Base-by-base conservation (phyloP, 2,113 vertebrate genomes). In the Elachura formosa region DNA sequence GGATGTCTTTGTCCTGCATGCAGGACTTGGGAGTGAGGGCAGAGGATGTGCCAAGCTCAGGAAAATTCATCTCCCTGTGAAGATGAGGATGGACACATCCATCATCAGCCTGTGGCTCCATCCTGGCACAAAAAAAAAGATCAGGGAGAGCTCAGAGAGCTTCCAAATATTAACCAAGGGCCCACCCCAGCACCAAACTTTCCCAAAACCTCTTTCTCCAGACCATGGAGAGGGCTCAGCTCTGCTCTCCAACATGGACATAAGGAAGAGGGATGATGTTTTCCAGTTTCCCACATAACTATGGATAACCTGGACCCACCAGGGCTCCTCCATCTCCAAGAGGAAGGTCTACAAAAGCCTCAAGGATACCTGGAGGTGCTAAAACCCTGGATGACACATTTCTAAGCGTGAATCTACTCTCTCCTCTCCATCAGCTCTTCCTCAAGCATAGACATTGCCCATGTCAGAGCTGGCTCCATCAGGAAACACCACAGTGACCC, bases 221-320 rank as follows among this genome's bases (percentile, higher is more conserved):
- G 0, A 17, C 19, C 24, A 28, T 0, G 1, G 4, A 5, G 0
- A 89, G 22, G 33, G 26, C 63, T 81, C 69, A 52, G 31, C 59
- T 74, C 81, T 68, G 24, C 58, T 68, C 31, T 52, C 54, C 2
- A 1, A 5, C 14, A 7, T 1, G 2, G 49, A 61, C 0, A 0
- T 16, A 48, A 51, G 43, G 26, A 48, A 48, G 4, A 40, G 13
- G 12, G 72, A 73, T 7, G 54, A 56, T 45, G 58, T 13, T 43
- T 91, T 40, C 41, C 51, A 6, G 2, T 38, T 66, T 45, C 46
- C 13, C 63, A 48, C 4, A 4, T 23, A 48, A 49, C 9, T 91
- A 5, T 7, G 55, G 64, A 52, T 33, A 87, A 71, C 14, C 29
- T 38, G 41, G 20, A 61, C 23, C 5, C 15, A 29, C 13, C 13